Percentiles rank a stretch among this genome's conserved stretches.
Evolutionary conservation across 2,113 vertebrate genomes (phyloP).

Genomic region (Martes martes): DNA sequence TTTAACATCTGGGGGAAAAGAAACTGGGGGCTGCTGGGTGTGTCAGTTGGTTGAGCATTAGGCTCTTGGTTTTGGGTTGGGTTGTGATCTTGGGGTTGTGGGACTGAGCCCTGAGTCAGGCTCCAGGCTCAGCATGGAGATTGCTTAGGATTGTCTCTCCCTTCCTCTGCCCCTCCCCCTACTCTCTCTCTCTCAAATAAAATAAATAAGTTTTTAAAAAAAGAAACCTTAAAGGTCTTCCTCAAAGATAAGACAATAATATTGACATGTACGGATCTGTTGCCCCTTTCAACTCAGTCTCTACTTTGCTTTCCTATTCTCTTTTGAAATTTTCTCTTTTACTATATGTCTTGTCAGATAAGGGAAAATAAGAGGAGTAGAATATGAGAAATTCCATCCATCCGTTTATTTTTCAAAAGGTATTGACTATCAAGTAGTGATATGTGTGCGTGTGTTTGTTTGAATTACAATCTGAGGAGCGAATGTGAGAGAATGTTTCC

Average conservation of each 20-base stretch:
- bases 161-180: neutral
- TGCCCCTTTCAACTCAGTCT: rapidly evolving
- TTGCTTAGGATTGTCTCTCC: neutral
- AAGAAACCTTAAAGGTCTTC: neutral
- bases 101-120: neutral
- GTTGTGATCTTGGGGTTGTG: neutral
- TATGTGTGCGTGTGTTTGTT: neutral
- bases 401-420: neutral
- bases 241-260: neutral
- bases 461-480: neutral
- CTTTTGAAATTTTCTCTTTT: neutral
- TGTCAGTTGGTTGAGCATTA: neutral
- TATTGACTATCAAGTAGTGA: too few species aligned
- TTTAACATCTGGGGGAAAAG: neutral
- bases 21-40: neutral
- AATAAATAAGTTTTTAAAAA: neutral
- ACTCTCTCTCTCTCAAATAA: neutral
- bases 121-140: neutral
- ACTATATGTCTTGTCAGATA: neutral
- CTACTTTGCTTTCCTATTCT: neutral
- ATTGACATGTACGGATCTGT: neutral
- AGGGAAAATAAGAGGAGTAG: neutral
- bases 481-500: neutral
- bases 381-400: neutral
- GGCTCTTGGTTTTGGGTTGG: neutral